Conservation (phyloP, 2,797 vertebrate genomes). For the Tangara arthus region DNA sequence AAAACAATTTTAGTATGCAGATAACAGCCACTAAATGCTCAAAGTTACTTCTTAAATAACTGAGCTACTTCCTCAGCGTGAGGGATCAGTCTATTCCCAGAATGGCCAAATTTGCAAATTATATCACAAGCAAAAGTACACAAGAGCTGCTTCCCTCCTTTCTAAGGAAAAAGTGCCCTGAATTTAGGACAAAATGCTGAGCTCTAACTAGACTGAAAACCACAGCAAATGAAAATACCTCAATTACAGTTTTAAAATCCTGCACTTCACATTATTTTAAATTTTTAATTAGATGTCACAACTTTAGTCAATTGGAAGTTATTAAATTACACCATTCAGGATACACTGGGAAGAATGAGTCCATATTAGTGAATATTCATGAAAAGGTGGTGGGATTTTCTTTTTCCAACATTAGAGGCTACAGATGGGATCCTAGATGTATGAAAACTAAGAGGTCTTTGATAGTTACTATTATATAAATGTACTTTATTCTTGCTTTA, state of each 20-base stretch:
- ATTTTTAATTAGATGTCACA: neutral
- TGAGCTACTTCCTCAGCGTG: neutral
- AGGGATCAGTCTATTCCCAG: neutral
- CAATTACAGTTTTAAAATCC: neutral
- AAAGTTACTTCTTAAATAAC: slow-evolving; percentile 26
- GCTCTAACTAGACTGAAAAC: neutral
- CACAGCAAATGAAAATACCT: neutral
- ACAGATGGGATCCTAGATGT: neutral
- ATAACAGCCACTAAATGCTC: neutral
- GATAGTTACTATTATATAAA: neutral
- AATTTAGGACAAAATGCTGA: neutral
- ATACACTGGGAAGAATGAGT: neutral
- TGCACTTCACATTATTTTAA: neutral
- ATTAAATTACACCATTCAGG: neutral
- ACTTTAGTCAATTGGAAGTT: neutral
- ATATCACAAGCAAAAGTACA: neutral
- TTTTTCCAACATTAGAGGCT: neutral
- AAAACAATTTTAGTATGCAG: slow-evolving; percentile 1
- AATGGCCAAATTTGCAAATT: neutral
- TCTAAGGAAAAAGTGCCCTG: neutral
- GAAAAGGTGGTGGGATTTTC: neutral
- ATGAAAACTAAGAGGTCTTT: neutral
- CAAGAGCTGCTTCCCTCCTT: neutral
- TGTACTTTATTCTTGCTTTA: neutral
- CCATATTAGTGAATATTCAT: neutral